Base-by-base conservation (phyloP, 2,888 invertebrate genomes). In the Oasisia sp. region DNA sequence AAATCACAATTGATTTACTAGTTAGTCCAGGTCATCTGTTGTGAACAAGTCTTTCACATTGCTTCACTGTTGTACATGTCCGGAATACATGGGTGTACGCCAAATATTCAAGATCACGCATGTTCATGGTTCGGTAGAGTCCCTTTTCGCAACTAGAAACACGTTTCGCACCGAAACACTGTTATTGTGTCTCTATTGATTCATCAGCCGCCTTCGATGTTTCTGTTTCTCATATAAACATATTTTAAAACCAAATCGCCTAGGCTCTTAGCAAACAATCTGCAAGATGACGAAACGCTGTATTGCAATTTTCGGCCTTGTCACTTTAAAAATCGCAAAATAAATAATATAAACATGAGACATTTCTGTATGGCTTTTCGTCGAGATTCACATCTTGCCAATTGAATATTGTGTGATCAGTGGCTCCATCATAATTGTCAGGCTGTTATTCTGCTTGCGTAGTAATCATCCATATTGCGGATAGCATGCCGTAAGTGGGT, bases 401-500 rank as follows among this genome's bases (percentile, higher is more conserved):
- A 7, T 7, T n/a, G 74, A 74, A 74, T n/a, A 27, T 74, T 74
- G 74, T 27, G 27, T 74, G n/a, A 7, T 27, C 9, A 9, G 50
- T 0, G 74, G 19, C 74, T n/a, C 74, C 74, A 74, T 74, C 27
- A 74, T 27, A 50, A 27, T 74, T 74, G 7, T 27, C 27, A 74
- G 0, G 74, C 27, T 74, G 74, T 27, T 74, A 19, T 27, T 27
- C 19, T 74, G 74, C 7, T 27, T 74, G n/a, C 74, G 74, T 74
- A 19, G 74, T 74, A 19, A 74, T 74, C 74, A 74, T 74, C 74
- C 74, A 19, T 74, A 74, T 74, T 74, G 44, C 32, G 92, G 92
- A 44, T 92, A 92, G 32, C 92, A 92, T 90, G 89, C 91, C 38
- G 91, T 50, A 50, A 92, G 92, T 32, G 92, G 92, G 90, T 92